A percentile compares a stretch with the other conserved stretches of the same genome.
phyloP scores from a whole-genome alignment of 2,888 invertebrate species.

The Noctua pronuba region DNA sequence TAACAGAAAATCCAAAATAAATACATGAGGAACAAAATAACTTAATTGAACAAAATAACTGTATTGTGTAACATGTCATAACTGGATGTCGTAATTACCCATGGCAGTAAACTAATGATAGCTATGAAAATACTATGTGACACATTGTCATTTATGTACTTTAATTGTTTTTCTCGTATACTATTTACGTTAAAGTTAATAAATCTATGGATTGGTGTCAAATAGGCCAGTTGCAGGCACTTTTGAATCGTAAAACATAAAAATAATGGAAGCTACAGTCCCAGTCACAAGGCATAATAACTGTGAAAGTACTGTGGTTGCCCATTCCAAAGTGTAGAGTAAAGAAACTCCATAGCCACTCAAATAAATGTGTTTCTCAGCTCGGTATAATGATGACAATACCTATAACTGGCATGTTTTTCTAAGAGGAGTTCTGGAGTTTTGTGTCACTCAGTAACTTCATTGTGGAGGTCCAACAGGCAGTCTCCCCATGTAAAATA shows the following conservation, averaged over 20 bases:
- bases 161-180: constrained; percentile 11
- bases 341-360: background rate
- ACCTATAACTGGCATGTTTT: background rate
- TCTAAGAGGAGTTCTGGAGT: no score
- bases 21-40: background rate
- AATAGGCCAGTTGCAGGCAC: background rate
- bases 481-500: background rate
- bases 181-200: background rate
- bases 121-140: constrained; percentile 15
- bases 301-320: background rate
- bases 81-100: background rate
- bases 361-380: background rate
- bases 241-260: background rate
- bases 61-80: background rate
- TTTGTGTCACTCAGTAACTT: background rate
- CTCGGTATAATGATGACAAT: background rate
- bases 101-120: constrained; percentile 11
- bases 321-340: background rate
- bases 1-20: background rate
- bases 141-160: background rate
- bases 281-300: background rate
- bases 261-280: background rate
- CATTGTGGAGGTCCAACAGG: background rate
- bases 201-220: background rate
- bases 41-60: constrained; percentile 23